Percentiles rank a stretch among this genome's conserved stretches.
Evolutionary conservation across 2,888 invertebrate species (phyloP).

Genomic region (Dinocampus coccinellae): DNA sequence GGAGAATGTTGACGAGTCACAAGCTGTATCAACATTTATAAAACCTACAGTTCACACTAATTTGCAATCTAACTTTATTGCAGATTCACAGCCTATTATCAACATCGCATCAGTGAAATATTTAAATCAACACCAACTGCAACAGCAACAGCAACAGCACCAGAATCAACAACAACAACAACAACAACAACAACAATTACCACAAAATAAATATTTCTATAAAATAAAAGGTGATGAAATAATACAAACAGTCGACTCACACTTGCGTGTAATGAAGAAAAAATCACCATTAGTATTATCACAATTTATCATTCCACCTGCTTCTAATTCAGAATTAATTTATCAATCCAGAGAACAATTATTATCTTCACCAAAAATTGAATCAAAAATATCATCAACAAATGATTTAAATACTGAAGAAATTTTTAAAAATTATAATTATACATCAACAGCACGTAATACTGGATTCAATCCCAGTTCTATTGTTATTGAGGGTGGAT

Average conservation of each 20-base stretch:
- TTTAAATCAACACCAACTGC: constrained; percentile 46
- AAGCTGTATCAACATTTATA: constrained; percentile 17
- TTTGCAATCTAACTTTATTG: constrained; percentile 65
- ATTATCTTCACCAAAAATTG: constrained; percentile 42
- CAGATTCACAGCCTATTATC: constrained; percentile 63
- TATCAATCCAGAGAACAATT: constrained; percentile 24
- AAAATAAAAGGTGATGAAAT: constrained; percentile 19
- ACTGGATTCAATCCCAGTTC: constrained; percentile 86
- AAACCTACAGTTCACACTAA: constrained; percentile 49
- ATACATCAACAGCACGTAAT: constrained; percentile 72
- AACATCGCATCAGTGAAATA: constrained; percentile 56
- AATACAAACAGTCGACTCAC: not conserved
- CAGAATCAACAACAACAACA: constrained; percentile 38
- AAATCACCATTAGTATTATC: constrained; percentile 35
- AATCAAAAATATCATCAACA: not conserved
- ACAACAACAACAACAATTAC: constrained; percentile 41
- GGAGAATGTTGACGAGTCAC: constrained; percentile 24
- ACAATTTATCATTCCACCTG: constrained; percentile 36
- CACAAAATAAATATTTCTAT: constrained; percentile 36
- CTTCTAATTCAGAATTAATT: constrained; percentile 18
- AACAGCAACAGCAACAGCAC: constrained; percentile 41
- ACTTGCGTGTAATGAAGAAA: not conserved
- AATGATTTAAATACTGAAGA: constrained; percentile 11
- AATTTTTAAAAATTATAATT: not conserved
- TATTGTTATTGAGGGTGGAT: constrained; percentile 86